Evolutionary conservation across 2,797 vertebrate species (phyloP).

Genomic region (Thripadectes ignobilis): DNA sequence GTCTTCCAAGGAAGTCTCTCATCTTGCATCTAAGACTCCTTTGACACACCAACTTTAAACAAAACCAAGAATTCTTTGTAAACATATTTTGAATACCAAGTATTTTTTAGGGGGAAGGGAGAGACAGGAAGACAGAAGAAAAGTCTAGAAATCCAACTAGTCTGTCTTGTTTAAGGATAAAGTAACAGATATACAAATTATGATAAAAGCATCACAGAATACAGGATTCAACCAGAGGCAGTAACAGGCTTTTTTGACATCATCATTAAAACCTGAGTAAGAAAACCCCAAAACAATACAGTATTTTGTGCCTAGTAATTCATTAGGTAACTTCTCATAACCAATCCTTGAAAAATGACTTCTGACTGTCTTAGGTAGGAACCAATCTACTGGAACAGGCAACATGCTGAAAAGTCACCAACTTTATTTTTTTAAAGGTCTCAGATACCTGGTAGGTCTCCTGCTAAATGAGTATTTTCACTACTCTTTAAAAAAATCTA

Average conservation of each 20-base stretch:
- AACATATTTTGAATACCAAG: neutral
- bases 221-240: neutral
- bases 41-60: conserved; percentile 5
- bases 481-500: neutral
- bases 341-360: neutral
- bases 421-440: neutral
- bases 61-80: neutral
- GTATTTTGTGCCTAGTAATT: neutral
- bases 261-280: neutral
- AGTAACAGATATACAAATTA: neutral
- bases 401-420: neutral
- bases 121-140: neutral
- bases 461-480: neutral
- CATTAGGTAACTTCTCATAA: neutral
- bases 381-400: neutral
- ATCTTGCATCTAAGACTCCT: neutral
- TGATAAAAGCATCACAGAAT: neutral
- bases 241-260: neutral
- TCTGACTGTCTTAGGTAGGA: neutral
- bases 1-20: conserved; percentile 7
- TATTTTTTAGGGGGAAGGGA: neutral
- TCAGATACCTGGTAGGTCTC: neutral
- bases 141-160: neutral
- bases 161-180: neutral
- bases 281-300: neutral